phyloP scores from a whole-genome alignment of 2,113 vertebrate species.

The Lampris megalopsis region DNA sequence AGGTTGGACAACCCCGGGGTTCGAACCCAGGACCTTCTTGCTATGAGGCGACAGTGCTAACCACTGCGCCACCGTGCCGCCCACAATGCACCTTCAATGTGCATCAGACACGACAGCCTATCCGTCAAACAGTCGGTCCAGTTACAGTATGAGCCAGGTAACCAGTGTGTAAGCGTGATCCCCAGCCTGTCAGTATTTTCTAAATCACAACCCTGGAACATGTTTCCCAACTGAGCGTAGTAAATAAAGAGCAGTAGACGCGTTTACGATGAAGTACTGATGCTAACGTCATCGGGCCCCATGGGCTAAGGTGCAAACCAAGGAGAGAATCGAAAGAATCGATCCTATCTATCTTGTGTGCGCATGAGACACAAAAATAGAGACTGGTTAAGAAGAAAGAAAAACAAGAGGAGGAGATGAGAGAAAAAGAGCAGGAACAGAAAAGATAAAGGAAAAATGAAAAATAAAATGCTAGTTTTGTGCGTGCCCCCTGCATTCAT shows the following conservation, averaged over 20 bases:
- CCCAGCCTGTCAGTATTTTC: neutral
- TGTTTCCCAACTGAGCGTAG: neutral
- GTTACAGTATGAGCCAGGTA: neutral
- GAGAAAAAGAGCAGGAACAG: neutral
- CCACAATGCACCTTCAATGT: too few species aligned
- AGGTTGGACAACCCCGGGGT: too few species aligned
- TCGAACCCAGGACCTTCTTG: too few species aligned
- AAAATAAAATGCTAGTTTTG: neutral
- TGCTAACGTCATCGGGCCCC: constrained; percentile 6
- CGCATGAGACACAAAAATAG: neutral
- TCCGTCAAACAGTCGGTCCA: neutral
- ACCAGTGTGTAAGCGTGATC: neutral
- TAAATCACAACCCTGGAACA: neutral
- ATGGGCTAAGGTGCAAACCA: neutral
- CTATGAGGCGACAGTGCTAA: too few species aligned
- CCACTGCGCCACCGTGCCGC: too few species aligned
- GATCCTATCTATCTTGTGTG: neutral
- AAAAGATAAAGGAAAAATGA: neutral
- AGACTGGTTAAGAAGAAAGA: neutral
- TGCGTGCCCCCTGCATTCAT: too few species aligned
- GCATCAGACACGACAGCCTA: too few species aligned
- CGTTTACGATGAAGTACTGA: constrained; percentile 18
- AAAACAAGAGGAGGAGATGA: neutral
- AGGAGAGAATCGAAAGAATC: neutral
- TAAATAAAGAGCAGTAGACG: neutral